Percentiles rank a stretch among this genome's conserved stretches.
phyloP scores from a whole-genome alignment of 2,888 invertebrate species.

The Dicyrtomina minuta region DNA sequence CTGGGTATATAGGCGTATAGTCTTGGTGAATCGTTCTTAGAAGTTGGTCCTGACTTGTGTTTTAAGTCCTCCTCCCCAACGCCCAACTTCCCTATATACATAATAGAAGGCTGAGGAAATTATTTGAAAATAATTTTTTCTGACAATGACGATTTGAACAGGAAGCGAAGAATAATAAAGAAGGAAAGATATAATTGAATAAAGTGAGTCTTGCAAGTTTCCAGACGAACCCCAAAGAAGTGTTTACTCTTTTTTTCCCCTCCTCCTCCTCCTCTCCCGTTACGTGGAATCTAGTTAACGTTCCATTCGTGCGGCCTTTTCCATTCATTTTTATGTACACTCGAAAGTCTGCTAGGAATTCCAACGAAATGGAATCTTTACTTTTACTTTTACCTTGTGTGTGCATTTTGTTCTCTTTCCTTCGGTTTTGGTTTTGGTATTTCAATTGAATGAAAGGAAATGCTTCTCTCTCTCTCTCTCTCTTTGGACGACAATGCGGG shows the following conservation, averaged over 20 bases:
- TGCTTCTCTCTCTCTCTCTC: not conserved
- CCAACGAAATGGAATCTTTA: slow-evolving; percentile 23
- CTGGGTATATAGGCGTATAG: too few species aligned
- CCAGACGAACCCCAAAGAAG: slow-evolving; percentile 2
- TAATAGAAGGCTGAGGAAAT: too few species aligned
- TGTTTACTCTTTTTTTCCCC: slow-evolving; percentile 26
- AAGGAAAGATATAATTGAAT: slow-evolving; percentile 25
- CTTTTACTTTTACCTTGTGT: slow-evolving; percentile 26
- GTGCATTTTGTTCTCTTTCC: slow-evolving; percentile 25
- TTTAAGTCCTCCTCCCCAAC: too few species aligned
- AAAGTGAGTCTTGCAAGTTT: slow-evolving; percentile 10
- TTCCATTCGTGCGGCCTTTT: slow-evolving; percentile 23
- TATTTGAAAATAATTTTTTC: slow-evolving; percentile 17
- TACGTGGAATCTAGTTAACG: slow-evolving; percentile 2
- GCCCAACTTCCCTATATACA: too few species aligned
- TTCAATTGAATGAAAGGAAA: slow-evolving; percentile 20
- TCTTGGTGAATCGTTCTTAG: too few species aligned
- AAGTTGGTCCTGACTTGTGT: too few species aligned
- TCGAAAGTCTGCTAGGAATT: slow-evolving; percentile 20
- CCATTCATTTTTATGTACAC: slow-evolving; percentile 10
- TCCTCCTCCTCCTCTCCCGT: too few species aligned
- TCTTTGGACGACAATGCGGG: not conserved
- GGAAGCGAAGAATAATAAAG: slow-evolving; percentile 15
- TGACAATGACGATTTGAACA: slow-evolving; percentile 12
- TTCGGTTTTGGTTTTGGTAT: slow-evolving; percentile 5